Evolutionary conservation across 2,113 vertebrate genomes (phyloP), one percentile per base, ranked within the genome.

Genomic region (Psettodes erumei): DNA sequence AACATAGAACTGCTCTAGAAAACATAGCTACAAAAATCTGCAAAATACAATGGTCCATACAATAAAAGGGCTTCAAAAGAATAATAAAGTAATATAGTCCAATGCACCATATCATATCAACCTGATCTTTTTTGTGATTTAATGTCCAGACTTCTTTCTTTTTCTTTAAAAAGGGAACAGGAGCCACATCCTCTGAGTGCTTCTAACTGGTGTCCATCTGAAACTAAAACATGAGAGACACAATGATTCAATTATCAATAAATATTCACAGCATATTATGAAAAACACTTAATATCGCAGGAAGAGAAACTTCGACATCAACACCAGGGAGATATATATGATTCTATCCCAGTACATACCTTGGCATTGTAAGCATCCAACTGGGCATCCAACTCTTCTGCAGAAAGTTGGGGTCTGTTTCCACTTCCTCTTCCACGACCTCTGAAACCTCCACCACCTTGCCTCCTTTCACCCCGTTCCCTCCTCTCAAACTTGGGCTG

Each of bases 361-460:
- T 96, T 95, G 5, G 98, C 96, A 68, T 99, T 99, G 66, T 99
- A 99, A 59, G 96, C 98, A 70, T 99, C 98, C 93, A 99, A 91
- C 92, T 99, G 98, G 84, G 98, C 98, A n/a, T 99, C 98, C 81
- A 99, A 75, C 78, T 99, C 98, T 81, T 99, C 97, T 42, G 98
- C 98, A 0, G 98, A 97, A 8, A 99, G 94, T 50, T 97, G 96
- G 81, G 97, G 96, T 91, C 82, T 89, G 38, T 81, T 89, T 6
- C 95, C 88, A 32, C 96, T 33, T 11, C 85, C 96, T 90, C 97
- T 90, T 25, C 97, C 96, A 53, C 97, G 90, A 18, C 97, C 95
- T 70, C 97, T 91, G 89, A 82, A 93, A 8, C 96, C 95, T 0
- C 91, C 77, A 0, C 85, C 79, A 0, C 87, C 68, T 63, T 5